Evolutionary conservation across 2,888 invertebrate genomes (phyloP), one percentile per base, ranked within the genome.

Genomic region (Epirrhoe alternata): DNA sequence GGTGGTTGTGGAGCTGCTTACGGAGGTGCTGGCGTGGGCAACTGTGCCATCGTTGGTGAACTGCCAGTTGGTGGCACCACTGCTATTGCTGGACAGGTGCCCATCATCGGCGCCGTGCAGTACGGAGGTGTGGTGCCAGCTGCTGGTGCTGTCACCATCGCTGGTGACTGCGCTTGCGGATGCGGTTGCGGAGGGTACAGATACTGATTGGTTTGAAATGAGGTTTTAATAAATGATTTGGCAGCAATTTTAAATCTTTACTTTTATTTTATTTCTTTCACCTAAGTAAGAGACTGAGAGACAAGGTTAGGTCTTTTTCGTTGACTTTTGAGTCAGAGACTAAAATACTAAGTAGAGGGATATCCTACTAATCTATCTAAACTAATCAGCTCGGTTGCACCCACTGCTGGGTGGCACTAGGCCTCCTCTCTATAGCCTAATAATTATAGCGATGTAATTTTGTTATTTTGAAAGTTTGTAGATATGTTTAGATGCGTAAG

Each of bases 61-160:
- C 65, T 81, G 42, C 76, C 75, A 5, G 83, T 80, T 5, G 76
- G 72, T 33, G 81, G 83, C 35, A 64, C 71, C 35, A 75, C 85
- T 4, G 69, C 67, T 5, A 65, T 77, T 7, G 68, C 72, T 1
- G 77, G 78, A 14, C 71, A 73, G 60, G 73, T 77, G 30, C 75
- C 77, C 51, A 73, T 77, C 59, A 67, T 74, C 58, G 77, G 78
- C 0, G 72, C 70, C 42, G 78, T 78, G 7, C 68, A 54, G 24
- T 78, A 73, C 55, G 14, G 68, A 0, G 77, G 77, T 4, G 17
- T 59, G 12, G 73, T 76, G 12, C 33, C 64, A 5, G 77, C 76
- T 14, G 68, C 63, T 61, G 80, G 80, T 17, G 57, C 70, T 45
- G 79, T 76, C 6, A 68, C 73, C 24, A 71, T 75, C 57, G 30